Conservation (phyloP, 2,888 invertebrate species). For the Scotopteryx bipunctaria region DNA sequence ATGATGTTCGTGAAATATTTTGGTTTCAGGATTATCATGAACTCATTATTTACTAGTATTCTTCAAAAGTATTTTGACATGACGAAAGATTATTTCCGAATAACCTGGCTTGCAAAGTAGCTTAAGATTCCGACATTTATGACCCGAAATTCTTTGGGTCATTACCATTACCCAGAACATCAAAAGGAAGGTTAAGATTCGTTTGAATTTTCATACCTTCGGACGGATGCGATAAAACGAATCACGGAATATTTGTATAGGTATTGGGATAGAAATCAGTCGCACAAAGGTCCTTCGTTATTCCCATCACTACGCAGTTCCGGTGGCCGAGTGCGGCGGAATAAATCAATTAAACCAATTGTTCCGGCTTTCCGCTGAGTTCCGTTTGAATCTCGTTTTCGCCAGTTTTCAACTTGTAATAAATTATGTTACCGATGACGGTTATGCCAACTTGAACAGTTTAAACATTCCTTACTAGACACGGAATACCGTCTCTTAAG, state of each 20-base stretch:
- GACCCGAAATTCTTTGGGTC: neutral
- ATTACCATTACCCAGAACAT: neutral
- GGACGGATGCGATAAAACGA: no score
- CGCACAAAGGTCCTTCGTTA: slow-evolving; percentile 5
- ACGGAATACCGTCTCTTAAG: slow-evolving; percentile 11
- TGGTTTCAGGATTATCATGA: no score
- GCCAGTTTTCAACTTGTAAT: slow-evolving; percentile 26
- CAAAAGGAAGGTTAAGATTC: neutral
- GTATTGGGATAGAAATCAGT: slow-evolving; percentile 5
- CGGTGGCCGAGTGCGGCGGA: slow-evolving; percentile 23
- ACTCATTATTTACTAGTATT: no score
- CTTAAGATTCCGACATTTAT: neutral
- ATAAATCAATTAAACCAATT: slow-evolving; percentile 33
- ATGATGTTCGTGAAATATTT: no score
- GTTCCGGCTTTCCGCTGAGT: slow-evolving; percentile 19
- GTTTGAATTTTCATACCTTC: neutral
- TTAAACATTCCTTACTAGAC: slow-evolving; percentile 21
- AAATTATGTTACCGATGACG: slow-evolving; percentile 25
- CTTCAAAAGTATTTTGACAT: neutral
- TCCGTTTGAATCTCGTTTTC: slow-evolving; percentile 21
- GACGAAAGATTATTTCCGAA: no score
- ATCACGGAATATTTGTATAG: neutral
- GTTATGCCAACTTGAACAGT: slow-evolving; percentile 17
- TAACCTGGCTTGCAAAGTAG: no score
- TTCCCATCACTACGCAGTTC: slow-evolving; percentile 20